phyloP scores from a whole-genome alignment of 2,888 invertebrate genomes.

The Therioaphis trifolii region DNA sequence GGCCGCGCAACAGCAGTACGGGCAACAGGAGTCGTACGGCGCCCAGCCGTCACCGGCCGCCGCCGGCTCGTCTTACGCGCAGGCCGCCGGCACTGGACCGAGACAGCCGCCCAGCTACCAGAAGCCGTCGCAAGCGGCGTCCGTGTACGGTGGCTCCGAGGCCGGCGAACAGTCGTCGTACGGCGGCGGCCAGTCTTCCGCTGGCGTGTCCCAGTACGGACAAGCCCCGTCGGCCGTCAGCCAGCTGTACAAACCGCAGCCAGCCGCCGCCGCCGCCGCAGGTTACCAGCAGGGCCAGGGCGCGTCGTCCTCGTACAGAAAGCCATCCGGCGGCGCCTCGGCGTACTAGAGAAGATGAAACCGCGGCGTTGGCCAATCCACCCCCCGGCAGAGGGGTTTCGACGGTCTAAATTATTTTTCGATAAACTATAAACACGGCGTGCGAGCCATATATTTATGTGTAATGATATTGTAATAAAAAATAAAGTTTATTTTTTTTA shows the following conservation, averaged over 20 bases:
- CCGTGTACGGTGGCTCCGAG: slow-evolving; percentile 23
- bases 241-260: slow-evolving; percentile 18
- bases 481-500: slow-evolving; percentile 46
- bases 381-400: too few relatives aligned
- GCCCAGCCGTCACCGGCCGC: slow-evolving; percentile 21
- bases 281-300: slow-evolving; percentile 2
- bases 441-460: too few relatives aligned
- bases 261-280: not conserved
- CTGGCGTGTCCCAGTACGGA: slow-evolving; percentile 18
- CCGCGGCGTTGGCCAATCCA: too few relatives aligned
- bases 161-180: slow-evolving; percentile 15
- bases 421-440: too few relatives aligned
- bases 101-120: slow-evolving; percentile 34
- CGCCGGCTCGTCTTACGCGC: slow-evolving; percentile 14
- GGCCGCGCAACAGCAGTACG: slow-evolving; percentile 11
- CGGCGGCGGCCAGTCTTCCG: slow-evolving; percentile 1
- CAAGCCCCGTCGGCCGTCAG: not conserved
- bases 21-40: slow-evolving; percentile 31
- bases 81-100: not conserved
- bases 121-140: slow-evolving; percentile 15
- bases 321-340: not conserved
- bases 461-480: slow-evolving; percentile 27
- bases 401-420: not conserved
- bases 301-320: slow-evolving; percentile 36
- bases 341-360: slow-evolving; percentile 35